A percentile compares a stretch with the other conserved stretches of the same genome.
Conservation (phyloP, 2,888 invertebrate genomes). For the Polyommatus iphigenia region DNA sequence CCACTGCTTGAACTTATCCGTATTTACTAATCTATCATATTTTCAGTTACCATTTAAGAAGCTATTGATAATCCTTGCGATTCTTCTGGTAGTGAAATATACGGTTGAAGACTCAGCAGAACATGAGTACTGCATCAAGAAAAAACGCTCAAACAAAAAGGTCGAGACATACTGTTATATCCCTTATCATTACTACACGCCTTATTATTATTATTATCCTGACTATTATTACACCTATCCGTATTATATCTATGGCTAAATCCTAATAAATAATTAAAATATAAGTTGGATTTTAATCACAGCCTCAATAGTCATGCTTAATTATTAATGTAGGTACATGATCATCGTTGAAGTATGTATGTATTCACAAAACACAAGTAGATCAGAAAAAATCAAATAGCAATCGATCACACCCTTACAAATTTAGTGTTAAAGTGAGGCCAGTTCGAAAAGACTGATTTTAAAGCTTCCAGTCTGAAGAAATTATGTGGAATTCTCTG, state of each 20-base stretch:
- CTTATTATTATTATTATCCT: conserved; percentile 42
- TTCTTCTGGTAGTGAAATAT: neutral
- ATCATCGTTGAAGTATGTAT: too few species aligned
- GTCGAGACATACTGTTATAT: neutral
- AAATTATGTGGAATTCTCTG: too few species aligned
- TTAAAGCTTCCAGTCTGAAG: too few species aligned
- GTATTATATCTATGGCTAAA: conserved; percentile 43
- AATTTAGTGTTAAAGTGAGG: too few species aligned
- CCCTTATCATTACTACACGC: neutral
- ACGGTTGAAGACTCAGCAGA: neutral
- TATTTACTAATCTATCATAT: neutral
- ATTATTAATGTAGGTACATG: too few species aligned
- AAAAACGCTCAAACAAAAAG: neutral
- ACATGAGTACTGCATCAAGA: conserved; percentile 5
- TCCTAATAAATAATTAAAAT: conserved; percentile 32
- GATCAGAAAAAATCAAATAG: too few species aligned
- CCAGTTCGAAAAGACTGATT: too few species aligned
- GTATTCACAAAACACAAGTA: too few species aligned
- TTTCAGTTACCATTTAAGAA: neutral
- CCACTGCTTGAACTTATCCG: neutral
- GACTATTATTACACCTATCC: conserved; percentile 43
- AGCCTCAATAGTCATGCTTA: neutral
- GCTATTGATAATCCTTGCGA: neutral
- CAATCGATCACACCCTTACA: too few species aligned
- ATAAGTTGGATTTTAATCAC: neutral